phyloP scores from a whole-genome alignment of 2,113 vertebrate species.

The Laterallus jamaicensis region DNA sequence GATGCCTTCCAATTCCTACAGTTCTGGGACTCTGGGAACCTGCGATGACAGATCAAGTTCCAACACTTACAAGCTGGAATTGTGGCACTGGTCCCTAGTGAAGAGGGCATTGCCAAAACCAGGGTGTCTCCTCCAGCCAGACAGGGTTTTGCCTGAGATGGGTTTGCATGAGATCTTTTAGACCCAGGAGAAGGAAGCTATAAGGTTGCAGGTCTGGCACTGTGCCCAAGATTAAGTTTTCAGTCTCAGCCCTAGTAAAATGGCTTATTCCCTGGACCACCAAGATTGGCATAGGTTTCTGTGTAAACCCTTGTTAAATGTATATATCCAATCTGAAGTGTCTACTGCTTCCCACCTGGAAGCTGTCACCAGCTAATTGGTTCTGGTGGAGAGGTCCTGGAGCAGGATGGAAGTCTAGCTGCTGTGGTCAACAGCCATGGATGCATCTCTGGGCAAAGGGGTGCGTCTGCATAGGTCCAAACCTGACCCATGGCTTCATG shows the following conservation, averaged over 20 bases:
- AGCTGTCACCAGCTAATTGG: background rate
- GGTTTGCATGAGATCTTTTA: background rate
- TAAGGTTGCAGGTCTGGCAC: background rate
- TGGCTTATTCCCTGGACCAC: background rate
- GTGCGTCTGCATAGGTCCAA: background rate
- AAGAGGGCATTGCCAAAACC: rapidly evolving
- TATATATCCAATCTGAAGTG: background rate
- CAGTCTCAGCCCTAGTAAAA: background rate
- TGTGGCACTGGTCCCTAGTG: rapidly evolving
- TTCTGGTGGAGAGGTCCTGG: background rate
- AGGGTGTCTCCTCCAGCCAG: background rate
- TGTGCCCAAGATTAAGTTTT: background rate
- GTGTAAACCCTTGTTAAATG: background rate
- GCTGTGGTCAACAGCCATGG: rapidly evolving
- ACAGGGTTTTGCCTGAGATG: background rate
- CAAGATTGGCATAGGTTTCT: background rate
- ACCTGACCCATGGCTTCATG: background rate
- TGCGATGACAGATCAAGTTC: background rate
- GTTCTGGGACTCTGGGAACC: background rate
- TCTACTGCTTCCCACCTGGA: background rate
- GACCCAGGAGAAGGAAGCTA: background rate
- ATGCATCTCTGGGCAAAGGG: background rate
- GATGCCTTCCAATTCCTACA: no score
- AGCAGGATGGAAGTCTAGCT: background rate
- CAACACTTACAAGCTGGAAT: background rate